Evolutionary conservation across 2,888 invertebrate genomes (phyloP).

Genomic region (Calliopum simillimum): DNA sequence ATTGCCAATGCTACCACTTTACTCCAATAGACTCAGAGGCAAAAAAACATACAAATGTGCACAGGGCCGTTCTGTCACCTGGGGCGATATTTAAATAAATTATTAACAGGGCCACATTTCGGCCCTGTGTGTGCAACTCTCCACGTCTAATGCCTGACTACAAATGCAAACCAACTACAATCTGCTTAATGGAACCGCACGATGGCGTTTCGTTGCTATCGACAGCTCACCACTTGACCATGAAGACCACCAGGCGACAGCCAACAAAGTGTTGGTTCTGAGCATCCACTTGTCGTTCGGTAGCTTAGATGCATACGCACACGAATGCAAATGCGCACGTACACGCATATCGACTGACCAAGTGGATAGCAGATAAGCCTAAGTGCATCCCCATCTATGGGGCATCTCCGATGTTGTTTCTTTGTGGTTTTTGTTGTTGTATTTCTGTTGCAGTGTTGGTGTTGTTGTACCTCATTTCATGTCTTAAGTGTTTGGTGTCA

Average conservation of each 20-base stretch:
- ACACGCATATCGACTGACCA: not conserved
- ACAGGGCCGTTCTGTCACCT: no score
- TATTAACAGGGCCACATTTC: no score
- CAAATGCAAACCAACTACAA: not conserved
- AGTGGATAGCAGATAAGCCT: not conserved
- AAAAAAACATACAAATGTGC: no score
- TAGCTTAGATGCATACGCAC: not conserved
- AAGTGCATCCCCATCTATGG: slow-evolving; percentile 17
- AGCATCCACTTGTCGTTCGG: not conserved
- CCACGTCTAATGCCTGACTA: no score
- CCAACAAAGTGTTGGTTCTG: slow-evolving; percentile 7
- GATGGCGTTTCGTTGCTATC: slow-evolving; percentile 16
- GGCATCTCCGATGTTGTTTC: not conserved
- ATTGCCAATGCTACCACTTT: no score
- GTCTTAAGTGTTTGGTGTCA: slow-evolving; percentile 18
- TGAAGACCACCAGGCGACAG: slow-evolving; percentile 15
- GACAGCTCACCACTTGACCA: slow-evolving; percentile 16
- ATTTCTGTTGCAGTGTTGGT: no score
- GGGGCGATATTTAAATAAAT: no score
- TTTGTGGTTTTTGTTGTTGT: not conserved
- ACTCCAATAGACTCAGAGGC: no score
- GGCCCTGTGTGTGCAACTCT: no score
- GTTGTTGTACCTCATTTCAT: not conserved
- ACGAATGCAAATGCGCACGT: not conserved
- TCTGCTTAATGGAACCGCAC: slow-evolving; percentile 25